Evolutionary conservation across 2,113 vertebrate species (phyloP).

Genomic region (Calyptommatus sinebrachiatus): DNA sequence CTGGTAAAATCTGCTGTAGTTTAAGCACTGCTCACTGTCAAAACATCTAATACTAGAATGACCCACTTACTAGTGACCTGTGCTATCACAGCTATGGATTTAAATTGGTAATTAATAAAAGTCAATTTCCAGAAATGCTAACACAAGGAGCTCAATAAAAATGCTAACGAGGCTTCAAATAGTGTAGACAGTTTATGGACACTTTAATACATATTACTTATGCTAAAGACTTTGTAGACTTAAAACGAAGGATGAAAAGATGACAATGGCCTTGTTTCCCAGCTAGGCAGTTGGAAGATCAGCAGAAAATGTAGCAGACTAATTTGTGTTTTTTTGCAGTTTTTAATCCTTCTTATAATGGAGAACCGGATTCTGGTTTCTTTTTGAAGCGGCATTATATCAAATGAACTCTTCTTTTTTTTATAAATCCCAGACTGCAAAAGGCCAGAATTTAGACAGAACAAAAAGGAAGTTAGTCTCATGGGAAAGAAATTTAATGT

Average conservation of each 20-base stretch:
- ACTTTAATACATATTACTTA: constrained; percentile 72
- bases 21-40: constrained; percentile 71
- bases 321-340: constrained; percentile 49
- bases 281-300: constrained; percentile 48
- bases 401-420: constrained; percentile 51
- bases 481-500: constrained; percentile 41
- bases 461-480: constrained; percentile 16
- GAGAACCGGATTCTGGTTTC: constrained; percentile 39
- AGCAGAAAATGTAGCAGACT: constrained; percentile 48
- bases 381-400: constrained; percentile 58
- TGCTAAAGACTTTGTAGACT: constrained; percentile 62
- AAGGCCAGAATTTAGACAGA: constrained; percentile 40
- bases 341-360: constrained; percentile 68
- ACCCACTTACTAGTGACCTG: constrained; percentile 77
- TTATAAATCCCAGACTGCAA: constrained; percentile 42
- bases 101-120: constrained; percentile 82
- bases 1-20: constrained; percentile 71
- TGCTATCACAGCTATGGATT: constrained; percentile 73
- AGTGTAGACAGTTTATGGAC: constrained; percentile 68
- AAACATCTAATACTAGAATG: constrained; percentile 76
- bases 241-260: constrained; percentile 52
- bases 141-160: constrained; percentile 75
- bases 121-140: constrained; percentile 76
- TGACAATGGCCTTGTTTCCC: constrained; percentile 54
- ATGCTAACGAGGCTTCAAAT: constrained; percentile 78